Base-by-base conservation (phyloP, 2,797 vertebrate genomes). In the Chrysolophus pictus region DNA sequence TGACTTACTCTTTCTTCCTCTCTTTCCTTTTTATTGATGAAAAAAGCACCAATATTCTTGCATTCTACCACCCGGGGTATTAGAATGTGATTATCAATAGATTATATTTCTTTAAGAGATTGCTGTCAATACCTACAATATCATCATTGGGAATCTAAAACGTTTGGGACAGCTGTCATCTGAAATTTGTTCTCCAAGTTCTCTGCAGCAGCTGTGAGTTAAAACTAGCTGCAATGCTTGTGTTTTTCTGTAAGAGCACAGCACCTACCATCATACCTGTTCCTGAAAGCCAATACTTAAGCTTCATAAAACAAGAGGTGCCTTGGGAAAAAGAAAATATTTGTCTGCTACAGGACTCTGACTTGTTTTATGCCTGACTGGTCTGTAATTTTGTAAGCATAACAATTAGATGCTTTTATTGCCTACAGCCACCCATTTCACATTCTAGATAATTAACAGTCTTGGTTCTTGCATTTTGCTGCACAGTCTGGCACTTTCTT, bases 321-420 rank as follows among this genome's bases (percentile, higher is more conserved):
- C 19, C 37, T 80, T 72, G 53, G 41, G 56, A 22, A 65, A 88
- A 76, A 79, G 9, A 67, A 37, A 44, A 80, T 46, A 59, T 58
- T 47, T 1, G 4, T 31, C 41, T 83, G 0, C 14, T 64, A 47
- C 16, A 53, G 56, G 26, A 75, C 51, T 80, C 49, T 37, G 58
- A 23, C 65, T 81, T 59, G 53, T 69, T 90, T 92, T 72, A 73
- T 71, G 64, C 51, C 47, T 1, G 2, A 67, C 10, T 44, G 41
- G 73, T 64, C 21, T 42, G 49, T 41, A 31, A 55, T 71, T 93
- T 90, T 83, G 62, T 24, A 85, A 69, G 37, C n/a, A 3, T 53
- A 68, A 44, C 33, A 78, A 90, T 14, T 18, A 90, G 90, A 85
- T 81, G 22, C 41, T 59, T 70, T 49, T 83, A 71, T 11, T 83